Conservation (phyloP, 1,140 invertebrate genomes). For the Drosophila dunni region DNA sequence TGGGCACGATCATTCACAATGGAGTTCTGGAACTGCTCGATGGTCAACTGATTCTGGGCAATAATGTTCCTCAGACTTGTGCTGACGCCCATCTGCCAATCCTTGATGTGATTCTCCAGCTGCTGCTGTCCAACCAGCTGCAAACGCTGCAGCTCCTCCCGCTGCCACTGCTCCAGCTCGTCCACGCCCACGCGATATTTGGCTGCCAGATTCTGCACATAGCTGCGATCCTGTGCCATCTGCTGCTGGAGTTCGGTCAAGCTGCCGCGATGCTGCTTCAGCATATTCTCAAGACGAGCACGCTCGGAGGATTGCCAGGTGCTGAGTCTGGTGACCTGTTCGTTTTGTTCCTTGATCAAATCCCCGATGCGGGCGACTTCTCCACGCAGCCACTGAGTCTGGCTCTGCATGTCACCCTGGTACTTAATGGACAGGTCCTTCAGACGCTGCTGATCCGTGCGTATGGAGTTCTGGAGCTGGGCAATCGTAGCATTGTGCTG, state of each 20-base stretch:
- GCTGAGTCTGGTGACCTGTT: conserved; percentile 69
- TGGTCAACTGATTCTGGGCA: conserved; percentile 71
- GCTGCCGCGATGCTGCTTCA: conserved; percentile 73
- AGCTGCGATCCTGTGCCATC: conserved; percentile 69
- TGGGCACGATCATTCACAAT: conserved; percentile 71
- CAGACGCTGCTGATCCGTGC: conserved; percentile 69
- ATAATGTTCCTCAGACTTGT: conserved; percentile 64
- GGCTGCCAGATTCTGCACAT: conserved; percentile 70
- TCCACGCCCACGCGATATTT: conserved; percentile 79
- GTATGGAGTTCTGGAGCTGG: conserved; percentile 71
- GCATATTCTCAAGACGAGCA: conserved; percentile 65
- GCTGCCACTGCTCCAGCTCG: conserved; percentile 80
- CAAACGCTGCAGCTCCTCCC: conserved; percentile 67
- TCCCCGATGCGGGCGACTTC: conserved; percentile 73
- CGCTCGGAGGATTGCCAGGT: conserved; percentile 79
- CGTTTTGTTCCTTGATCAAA: conserved; percentile 73
- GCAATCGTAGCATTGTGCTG: conserved; percentile 76
- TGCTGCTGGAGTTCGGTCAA: conserved; percentile 68
- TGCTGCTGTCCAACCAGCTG: conserved; percentile 65
- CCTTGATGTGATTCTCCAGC: conserved; percentile 72
- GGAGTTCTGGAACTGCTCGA: conserved; percentile 76
- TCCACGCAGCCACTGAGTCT: conserved; percentile 75
- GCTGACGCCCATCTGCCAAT: conserved; percentile 73
- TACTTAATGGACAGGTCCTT: conserved; percentile 73
- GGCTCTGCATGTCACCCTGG: conserved; percentile 76